Evolutionary conservation across 2,888 invertebrate species (phyloP).

Genomic region (Danaus chrysippus): DNA sequence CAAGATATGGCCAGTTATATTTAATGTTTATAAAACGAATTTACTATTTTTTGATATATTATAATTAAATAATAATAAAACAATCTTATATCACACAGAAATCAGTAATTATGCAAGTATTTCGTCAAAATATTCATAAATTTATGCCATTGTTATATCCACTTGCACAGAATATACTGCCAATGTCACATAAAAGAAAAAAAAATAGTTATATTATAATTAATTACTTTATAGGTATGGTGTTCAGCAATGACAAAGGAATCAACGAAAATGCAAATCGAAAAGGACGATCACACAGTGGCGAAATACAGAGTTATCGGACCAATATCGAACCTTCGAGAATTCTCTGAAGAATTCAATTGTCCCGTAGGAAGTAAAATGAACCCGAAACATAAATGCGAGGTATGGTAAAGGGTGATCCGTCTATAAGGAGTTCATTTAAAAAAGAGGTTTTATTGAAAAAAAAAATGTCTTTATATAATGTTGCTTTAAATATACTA

Average conservation of each 20-base stretch:
- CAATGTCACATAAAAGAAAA: neutral
- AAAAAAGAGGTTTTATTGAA: too few relatives aligned
- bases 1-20: too few relatives aligned
- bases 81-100: too few relatives aligned
- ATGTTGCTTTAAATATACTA: neutral
- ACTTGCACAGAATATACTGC: neutral
- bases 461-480: too few relatives aligned
- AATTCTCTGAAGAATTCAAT: conserved; percentile 89
- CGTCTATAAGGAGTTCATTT: too few relatives aligned
- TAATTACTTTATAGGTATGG: conserved; percentile 83
- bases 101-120: too few relatives aligned
- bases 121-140: too few relatives aligned
- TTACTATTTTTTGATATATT: too few relatives aligned
- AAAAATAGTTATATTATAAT: neutral
- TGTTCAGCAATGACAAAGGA: conserved; percentile 93
- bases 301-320: conserved; percentile 92
- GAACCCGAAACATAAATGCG: conserved; percentile 92
- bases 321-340: conserved; percentile 89
- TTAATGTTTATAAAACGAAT: too few relatives aligned
- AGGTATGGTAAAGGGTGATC: conserved; percentile 84
- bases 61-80: too few relatives aligned
- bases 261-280: conserved; percentile 89
- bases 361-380: conserved; percentile 87
- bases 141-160: too few relatives aligned
- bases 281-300: conserved; percentile 95